Base-by-base conservation (phyloP, 2,113 vertebrate species). In the Rhineura floridana region DNA sequence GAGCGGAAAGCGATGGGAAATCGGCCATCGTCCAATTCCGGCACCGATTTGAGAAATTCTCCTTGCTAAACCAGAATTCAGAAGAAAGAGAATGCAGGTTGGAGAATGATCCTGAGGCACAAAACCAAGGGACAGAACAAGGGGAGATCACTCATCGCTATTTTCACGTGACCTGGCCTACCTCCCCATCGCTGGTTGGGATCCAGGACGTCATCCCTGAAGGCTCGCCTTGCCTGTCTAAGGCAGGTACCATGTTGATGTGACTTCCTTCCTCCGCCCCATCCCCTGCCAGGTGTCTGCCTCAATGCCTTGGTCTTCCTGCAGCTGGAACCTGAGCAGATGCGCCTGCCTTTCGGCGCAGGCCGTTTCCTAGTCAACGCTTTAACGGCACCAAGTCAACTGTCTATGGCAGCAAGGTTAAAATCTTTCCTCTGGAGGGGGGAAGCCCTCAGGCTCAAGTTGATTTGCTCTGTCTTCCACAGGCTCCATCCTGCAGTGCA, bases 361-460 rank as follows among this genome's bases (percentile, higher is more conserved):
- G 92, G 93, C 93, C 89, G 89, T 3, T 93, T 88, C 91, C 81
- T 3, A 90, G 91, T 92, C 90, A 94, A 91, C 1, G 30, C 91
- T 87, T 90, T 89, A 93, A 91, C 70, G 90, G 94, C 93, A 90
- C 92, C 92, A 89, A 91, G 93, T 91, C 94, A 93, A 94, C 92
- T 91, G 94, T 91, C 46, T 59, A 87, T 91, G 92, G 94, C 94
- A 90, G 90, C 30, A 50, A 94, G 93, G 90, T 92, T 91, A 90
- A 0, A 10, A 88, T 91, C 6, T 44, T 91, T 90, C 91, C 48
- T 83, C 84, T 7, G 0, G 39, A 90, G 44, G 87, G 77, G 69
- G 91, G 83, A 92, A 87, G 86, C 0, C 77, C 67, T 39, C 33
- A 1, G 0, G 65, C 85, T 70, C 48, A 0, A 48, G 70, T 33